Evolutionary conservation across 2,888 invertebrate genomes (phyloP).

Genomic region (Trichogramma evanescens): DNA sequence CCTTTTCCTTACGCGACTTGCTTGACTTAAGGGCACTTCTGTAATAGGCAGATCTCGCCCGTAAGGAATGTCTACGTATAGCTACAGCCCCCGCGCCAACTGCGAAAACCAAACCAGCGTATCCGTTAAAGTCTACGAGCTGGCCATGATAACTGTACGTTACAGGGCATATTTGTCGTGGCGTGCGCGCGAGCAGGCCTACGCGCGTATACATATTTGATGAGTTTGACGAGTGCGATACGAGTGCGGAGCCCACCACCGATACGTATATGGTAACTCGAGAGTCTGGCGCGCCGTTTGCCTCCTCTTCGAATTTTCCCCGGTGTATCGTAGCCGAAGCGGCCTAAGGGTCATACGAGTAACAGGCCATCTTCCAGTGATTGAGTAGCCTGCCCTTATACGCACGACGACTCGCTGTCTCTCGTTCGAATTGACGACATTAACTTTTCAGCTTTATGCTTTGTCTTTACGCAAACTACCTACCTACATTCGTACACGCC

Average conservation of each 20-base stretch:
- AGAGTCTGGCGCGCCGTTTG: constrained; percentile 22
- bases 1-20: no score
- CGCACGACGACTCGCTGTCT: no score
- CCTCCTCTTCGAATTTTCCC: constrained; percentile 45
- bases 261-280: no score
- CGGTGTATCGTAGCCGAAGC: constrained; percentile 38
- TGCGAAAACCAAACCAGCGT: no score
- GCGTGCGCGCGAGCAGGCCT: neutral
- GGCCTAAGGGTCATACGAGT: constrained; percentile 41
- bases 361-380: constrained; percentile 36
- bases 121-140: no score
- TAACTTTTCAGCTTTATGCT: constrained; percentile 46
- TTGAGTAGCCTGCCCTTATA: constrained; percentile 30
- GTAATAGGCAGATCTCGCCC: no score
- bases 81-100: no score
- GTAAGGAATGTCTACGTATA: no score
- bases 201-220: constrained; percentile 40
- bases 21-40: no score
- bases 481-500: neutral
- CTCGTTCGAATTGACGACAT: constrained; percentile 27
- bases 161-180: neutral
- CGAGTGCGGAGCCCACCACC: no score
- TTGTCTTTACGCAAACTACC: no score
- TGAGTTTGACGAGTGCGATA: constrained; percentile 16
- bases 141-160: no score